Evolutionary conservation across 2,797 vertebrate species (phyloP).

Genomic region (Tokudaia tokunoshimensis): DNA sequence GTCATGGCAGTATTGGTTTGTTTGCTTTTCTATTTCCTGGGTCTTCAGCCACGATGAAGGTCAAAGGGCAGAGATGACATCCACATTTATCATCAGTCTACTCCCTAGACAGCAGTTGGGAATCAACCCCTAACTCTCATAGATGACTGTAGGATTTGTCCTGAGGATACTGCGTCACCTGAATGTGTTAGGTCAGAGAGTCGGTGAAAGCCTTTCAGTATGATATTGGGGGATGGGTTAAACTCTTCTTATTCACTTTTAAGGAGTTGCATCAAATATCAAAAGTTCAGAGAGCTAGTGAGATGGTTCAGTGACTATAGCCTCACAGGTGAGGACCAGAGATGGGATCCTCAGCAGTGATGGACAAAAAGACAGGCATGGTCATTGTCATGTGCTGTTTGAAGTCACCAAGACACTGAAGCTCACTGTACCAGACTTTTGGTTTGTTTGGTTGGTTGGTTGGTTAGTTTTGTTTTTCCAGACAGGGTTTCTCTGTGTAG

Average conservation of each 20-base stretch:
- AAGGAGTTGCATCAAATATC: slow-evolving; percentile 7
- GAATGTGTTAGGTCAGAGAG: neutral
- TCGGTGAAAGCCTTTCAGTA: neutral
- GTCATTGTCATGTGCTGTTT: neutral
- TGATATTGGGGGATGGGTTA: neutral
- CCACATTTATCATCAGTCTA: neutral
- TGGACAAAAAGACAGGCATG: neutral
- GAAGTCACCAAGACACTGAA: neutral
- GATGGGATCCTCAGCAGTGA: neutral
- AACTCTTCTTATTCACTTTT: neutral
- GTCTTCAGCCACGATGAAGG: neutral
- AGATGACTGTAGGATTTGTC: neutral
- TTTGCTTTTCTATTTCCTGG: neutral
- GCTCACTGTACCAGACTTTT: neutral
- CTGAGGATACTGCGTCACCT: neutral
- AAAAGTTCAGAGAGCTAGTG: neutral
- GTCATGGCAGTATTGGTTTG: neutral
- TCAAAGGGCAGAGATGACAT: neutral
- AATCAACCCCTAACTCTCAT: neutral
- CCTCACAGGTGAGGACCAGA: neutral
- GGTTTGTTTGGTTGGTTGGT: no score
- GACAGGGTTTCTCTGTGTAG: neutral
- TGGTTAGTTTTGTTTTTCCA: no score
- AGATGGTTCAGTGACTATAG: neutral
- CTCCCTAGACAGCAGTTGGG: neutral